Evolutionary conservation across 2,797 vertebrate species (phyloP), one percentile per base, ranked within the genome.

Genomic region (Coreius guichenoti): DNA sequence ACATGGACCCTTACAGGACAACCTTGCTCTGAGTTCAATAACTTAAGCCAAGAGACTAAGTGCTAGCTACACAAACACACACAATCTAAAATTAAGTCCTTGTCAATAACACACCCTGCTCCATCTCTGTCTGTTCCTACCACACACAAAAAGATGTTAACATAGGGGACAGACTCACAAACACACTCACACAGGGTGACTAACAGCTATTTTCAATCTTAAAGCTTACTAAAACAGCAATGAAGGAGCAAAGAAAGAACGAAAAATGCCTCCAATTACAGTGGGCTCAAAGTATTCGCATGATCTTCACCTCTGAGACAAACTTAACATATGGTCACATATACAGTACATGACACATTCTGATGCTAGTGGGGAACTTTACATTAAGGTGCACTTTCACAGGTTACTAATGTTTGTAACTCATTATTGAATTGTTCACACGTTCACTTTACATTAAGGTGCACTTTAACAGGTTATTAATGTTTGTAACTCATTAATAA

Each of bases 181-280:
- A 83, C 74, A 61, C 26, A 63, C 74, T 58, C 54, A 65, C 69
- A 56, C 63, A 67, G 39, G 13, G 70, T 58, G 61, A 80, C 43
- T 51, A 77, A 11, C 47, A 85, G 80, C 16, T 83, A 81, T 72
- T 84, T 87, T 86, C 81, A 79, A 80, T 82, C 72, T 16, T 47
- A 58, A 75, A 33, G 51, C 14, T 23, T 83, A 63, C 65, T 54
- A 72, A 78, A 54, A 87, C 67, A 67, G 45, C 29, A 68, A 67
- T 74, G 70, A 80, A 81, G 80, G 51, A 36, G 82, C 78, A 83
- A 70, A 77, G 49, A 67, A 82, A 77, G 65, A 67, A 76, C 87
- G 74, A 86, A 85, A 85, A 84, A 87, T 76, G 73, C 36, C 75
- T 80, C 63, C 73, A 87, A 86, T 87, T 89, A 85, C 58, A 73